A percentile compares a stretch with the other conserved stretches of the same genome.
These are phyloP conservation scores for Albula glossodonta DNA, from an alignment of 2,113 vertebrate genomes.

Conservation along the genomic window DNA sequence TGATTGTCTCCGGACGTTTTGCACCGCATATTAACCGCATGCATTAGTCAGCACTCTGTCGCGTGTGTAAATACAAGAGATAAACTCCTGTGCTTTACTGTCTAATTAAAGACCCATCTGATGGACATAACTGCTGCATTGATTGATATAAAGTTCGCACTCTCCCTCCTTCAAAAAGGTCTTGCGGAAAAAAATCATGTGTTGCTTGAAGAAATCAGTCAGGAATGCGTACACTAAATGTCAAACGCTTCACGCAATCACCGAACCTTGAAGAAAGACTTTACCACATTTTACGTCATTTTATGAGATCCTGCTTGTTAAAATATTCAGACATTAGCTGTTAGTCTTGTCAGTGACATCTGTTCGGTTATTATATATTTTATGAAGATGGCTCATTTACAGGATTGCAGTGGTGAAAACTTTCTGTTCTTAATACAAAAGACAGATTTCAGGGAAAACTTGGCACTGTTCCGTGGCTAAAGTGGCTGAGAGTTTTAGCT, in stretches of 20 bases:
- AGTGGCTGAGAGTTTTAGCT: no score
- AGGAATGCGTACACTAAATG: not conserved
- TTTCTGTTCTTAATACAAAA: not conserved
- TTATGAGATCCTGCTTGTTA: no score
- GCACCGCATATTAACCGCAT: not conserved
- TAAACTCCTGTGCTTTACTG: not conserved
- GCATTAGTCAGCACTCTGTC: not conserved
- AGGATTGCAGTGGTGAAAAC: not conserved
- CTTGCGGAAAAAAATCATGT: not conserved
- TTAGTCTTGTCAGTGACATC: not conserved
- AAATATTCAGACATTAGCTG: no score
- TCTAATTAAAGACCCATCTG: not conserved
- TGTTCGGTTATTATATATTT: not conserved
- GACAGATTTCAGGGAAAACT: no score
- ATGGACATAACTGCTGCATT: not conserved
- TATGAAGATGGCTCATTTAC: not conserved
- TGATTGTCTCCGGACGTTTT: no score
- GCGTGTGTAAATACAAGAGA: not conserved
- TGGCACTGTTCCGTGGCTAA: no score
- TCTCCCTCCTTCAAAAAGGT: not conserved
- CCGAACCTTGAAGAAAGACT: no score
- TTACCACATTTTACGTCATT: no score
- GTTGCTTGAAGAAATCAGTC: not conserved
- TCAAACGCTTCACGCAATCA: no score
- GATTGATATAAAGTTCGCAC: not conserved